Evolutionary conservation across 2,888 invertebrate species (phyloP), one percentile per base, ranked within the genome.

Genomic region (Eubasilissa splendida): DNA sequence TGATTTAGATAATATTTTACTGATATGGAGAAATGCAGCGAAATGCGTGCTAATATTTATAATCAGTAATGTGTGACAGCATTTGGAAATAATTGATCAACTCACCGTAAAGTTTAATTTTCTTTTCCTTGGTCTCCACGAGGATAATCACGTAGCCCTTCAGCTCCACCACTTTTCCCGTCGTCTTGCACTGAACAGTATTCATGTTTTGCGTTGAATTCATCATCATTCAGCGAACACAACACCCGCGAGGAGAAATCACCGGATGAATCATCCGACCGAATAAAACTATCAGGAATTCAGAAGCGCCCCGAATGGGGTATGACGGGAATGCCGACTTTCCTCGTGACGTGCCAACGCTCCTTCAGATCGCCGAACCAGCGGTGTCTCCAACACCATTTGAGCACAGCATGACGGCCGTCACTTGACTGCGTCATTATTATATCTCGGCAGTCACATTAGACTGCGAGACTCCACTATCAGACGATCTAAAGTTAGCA

Each of bases 101-200:
- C 71, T 82, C 89, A 96, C 96, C 97, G 88, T 97, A 97, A 85
- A 97, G 91, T 91, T 97, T 97, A 86, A 97, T 96, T 91, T 96
- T 96, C 88, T 97, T 96, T 90, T 97, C 97, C 89, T 96, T 95
- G 87, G 96, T 96, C 91, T 97, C 97, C 85, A 97, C 96, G 88
- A 97, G 92, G 87, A 97, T 97, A 88, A 97, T 97, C 87, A 97
- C 97, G 91, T 97, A 97, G 87, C 97, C 97, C 87, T 97, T 96
- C 88, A 97, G 92, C 92, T 97, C 97, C 87, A 97, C 96, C 90
- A 95, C 89, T 86, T 83, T 83, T 42, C 82, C 84, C 53, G 82
- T 81, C 10, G 90, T 89, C 86, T 91, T 90, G 84, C 89, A 89
- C 86, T 91, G 90, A 54, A 90, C 90, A 80, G 90, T 90, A 84